Evolutionary conservation across 1,140 invertebrate genomes (phyloP).

Genomic region (Heliconius eleuchia): DNA sequence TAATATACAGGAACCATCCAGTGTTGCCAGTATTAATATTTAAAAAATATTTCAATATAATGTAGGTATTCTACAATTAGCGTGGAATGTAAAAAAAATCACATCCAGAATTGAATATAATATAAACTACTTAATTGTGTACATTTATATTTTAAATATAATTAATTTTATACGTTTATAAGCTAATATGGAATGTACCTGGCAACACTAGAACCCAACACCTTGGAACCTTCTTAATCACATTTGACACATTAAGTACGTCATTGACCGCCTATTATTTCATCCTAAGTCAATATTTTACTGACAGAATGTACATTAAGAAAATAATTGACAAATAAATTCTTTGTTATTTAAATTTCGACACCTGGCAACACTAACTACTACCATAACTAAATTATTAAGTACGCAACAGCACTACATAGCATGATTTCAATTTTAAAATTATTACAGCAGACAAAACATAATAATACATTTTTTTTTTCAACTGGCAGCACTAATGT

Average conservation of each 20-base stretch:
- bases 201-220: conserved; percentile 1
- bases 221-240: neutral
- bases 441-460: too few relatives aligned
- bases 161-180: neutral
- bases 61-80: neutral
- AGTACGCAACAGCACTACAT: neutral
- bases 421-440: neutral
- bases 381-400: neutral
- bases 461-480: neutral
- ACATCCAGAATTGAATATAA: neutral
- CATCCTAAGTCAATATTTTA: neutral
- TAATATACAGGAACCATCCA: neutral
- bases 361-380: too few relatives aligned
- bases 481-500: conserved; percentile 2
- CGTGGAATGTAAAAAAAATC: neutral
- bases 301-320: neutral
- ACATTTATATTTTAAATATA: neutral
- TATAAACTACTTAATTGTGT: neutral
- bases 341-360: neutral
- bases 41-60: neutral
- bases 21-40: conserved; percentile 1
- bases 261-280: neutral
- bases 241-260: conserved; percentile 13
- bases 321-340: neutral
- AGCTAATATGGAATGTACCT: conserved; percentile 1